Evolutionary conservation across 2,113 vertebrate species (phyloP), one percentile per base, ranked within the genome.

Genomic region (Herpetotheres cachinnans): DNA sequence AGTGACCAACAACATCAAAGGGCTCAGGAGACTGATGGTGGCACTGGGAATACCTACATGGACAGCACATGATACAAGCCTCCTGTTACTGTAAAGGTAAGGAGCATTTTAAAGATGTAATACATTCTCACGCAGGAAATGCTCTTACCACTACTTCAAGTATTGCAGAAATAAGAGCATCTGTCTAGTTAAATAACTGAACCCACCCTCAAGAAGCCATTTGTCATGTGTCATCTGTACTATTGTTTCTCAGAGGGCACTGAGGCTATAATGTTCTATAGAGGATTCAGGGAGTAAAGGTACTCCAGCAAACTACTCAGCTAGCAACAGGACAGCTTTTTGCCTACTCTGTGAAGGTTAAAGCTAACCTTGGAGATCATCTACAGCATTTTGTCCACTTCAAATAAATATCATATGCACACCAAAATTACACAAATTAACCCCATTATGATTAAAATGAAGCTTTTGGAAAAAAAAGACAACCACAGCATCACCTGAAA

Each of bases 31-130:
- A 71, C 25, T 1, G 7, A 62, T 11, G 1, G 3, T 11, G 25
- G 36, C 42, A 72, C 21, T 11, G 58, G 46, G 27, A 72, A 22
- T 3, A 36, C 2, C 17, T 21, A 58, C 10, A 8, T 0, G 25
- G 54, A 49, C 49, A 55, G 58, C 36, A 47, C 7, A 4, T 0
- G 6, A 83, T 26, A 44, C 19, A 78, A 86, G 49, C 2, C 42
- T 67, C 29, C 47, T 38, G 34, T 9, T 2, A 34, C 25, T 26
- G 18, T 14, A 30, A 7, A 62, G 58, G 25, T 21, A 56, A 74
- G 38, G 19, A 67, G 7, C 0, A 0, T 20, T 62, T 74, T 42
- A 6, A 2, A 7, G 26, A 17, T 1, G 6, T 5, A 26, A 27
- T 49, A 11, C 5, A 6, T 38, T 29, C 6, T 22, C 20, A 50